Evolutionary conservation across 2,888 invertebrate genomes (phyloP).

Genomic region (Chrysolina oricalcia): DNA sequence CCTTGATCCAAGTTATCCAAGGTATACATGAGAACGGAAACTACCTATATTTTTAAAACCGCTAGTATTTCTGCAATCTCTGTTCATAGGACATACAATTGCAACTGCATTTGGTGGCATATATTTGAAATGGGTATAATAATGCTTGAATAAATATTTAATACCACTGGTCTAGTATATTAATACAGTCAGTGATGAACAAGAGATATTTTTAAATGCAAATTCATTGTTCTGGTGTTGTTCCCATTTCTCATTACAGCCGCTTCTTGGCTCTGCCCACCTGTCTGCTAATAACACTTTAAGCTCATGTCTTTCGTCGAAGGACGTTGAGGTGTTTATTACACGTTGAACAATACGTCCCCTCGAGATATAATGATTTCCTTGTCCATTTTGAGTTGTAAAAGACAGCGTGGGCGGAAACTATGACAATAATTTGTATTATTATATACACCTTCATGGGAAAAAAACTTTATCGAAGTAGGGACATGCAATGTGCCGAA

Average conservation of each 20-base stretch:
- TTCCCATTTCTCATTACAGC: background rate
- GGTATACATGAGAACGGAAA: too few species aligned
- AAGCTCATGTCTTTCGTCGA: conserved; percentile 12
- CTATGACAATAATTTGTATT: conserved; percentile 21
- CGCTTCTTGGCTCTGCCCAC: conserved; percentile 12
- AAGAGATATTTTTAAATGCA: background rate
- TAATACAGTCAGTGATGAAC: too few species aligned
- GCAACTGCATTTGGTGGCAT: too few species aligned
- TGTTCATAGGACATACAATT: too few species aligned
- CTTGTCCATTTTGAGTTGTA: background rate
- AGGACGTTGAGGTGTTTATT: conserved; percentile 33
- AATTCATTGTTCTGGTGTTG: background rate
- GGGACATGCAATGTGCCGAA: background rate
- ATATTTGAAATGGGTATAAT: too few species aligned
- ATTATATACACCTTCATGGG: background rate
- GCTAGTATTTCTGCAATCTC: too few species aligned
- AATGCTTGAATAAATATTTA: too few species aligned
- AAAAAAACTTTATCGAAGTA: conserved; percentile 1
- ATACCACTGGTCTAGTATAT: too few species aligned
- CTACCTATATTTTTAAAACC: too few species aligned
- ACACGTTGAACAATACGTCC: conserved; percentile 27
- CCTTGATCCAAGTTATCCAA: too few species aligned
- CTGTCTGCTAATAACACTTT: conserved; percentile 19
- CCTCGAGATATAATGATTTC: conserved; percentile 23
- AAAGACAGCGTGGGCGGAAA: conserved; percentile 28